Evolutionary conservation across 1,140 invertebrate species (phyloP).

Genomic region (Drosophila insularis): DNA sequence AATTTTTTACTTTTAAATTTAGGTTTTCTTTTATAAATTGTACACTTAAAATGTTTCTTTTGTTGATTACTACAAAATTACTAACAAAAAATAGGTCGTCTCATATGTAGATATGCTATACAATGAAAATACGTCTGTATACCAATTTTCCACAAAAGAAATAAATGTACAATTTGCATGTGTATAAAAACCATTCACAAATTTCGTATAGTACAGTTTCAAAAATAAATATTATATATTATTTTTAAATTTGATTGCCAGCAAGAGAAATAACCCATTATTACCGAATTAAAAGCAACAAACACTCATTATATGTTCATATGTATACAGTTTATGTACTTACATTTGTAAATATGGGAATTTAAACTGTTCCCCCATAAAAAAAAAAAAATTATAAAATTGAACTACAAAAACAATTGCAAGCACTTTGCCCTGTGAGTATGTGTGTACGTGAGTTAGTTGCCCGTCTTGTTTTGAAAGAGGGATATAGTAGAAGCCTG

Average conservation of each 20-base stretch:
- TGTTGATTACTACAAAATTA: constrained; percentile 68
- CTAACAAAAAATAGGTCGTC: constrained; percentile 76
- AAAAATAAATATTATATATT: constrained; percentile 38
- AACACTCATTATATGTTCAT: constrained; percentile 13
- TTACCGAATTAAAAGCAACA: constrained; percentile 25
- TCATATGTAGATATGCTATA: constrained; percentile 45
- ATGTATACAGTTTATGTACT: not conserved
- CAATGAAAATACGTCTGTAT: constrained; percentile 3
- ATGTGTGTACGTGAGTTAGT: constrained; percentile 23
- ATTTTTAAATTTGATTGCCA: constrained; percentile 33
- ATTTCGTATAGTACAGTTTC: constrained; percentile 53
- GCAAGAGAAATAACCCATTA: constrained; percentile 38
- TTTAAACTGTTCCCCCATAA: not conserved
- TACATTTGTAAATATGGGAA: not conserved
- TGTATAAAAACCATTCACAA: constrained; percentile 43
- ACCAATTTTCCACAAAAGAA: not conserved
- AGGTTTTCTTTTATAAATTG: not conserved
- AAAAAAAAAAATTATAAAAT: constrained; percentile 43
- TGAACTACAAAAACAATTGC: constrained; percentile 63
- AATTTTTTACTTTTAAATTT: not conserved
- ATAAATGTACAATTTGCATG: constrained; percentile 12
- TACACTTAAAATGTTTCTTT: not conserved
- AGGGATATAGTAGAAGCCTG: not conserved
- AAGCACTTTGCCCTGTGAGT: constrained; percentile 59
- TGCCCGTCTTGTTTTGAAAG: constrained; percentile 1